These are phyloP conservation scores for Pogonophryne albipinna DNA, from an alignment of 2,797 vertebrate species.

Conservation along the genomic window DNA sequence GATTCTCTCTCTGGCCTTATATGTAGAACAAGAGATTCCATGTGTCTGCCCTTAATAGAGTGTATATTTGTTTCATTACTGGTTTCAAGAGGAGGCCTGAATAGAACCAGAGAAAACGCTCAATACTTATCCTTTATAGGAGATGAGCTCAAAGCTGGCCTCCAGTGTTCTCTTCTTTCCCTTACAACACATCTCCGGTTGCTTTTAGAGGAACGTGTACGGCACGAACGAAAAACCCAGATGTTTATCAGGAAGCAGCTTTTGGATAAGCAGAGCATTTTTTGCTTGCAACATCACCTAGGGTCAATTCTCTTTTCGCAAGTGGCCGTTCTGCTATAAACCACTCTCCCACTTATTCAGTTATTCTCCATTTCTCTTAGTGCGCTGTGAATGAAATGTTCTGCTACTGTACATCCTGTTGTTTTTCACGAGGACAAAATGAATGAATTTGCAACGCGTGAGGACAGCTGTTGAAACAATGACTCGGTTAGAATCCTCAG, in stretches of 20 bases:
- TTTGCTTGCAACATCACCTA: conserved; percentile 45
- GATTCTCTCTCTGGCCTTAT: conserved; percentile 13
- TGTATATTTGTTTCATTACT: conserved; percentile 24
- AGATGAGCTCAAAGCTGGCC: conserved; percentile 21
- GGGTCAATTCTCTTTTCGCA: conserved; percentile 42
- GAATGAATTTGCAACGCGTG: conserved; percentile 28
- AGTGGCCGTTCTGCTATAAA: conserved; percentile 37
- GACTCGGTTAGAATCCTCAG: conserved; percentile 28
- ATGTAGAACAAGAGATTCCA: conserved; percentile 19
- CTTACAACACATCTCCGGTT: conserved; percentile 31
- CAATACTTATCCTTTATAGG: conserved; percentile 21
- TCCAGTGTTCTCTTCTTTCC: conserved; percentile 12
- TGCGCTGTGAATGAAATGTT: conserved; percentile 42
- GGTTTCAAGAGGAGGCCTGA: conserved; percentile 29
- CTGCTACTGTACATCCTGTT: conserved; percentile 18
- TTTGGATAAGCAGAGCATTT: conserved; percentile 32
- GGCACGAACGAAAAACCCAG: conserved; percentile 44
- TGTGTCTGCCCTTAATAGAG: conserved; percentile 9
- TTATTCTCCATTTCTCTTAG: conserved; percentile 28
- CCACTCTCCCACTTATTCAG: conserved; percentile 31
- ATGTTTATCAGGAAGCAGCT: conserved; percentile 46
- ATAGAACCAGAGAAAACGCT: conserved; percentile 14
- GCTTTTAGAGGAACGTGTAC: conserved; percentile 28
- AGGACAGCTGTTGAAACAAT: conserved; percentile 56
- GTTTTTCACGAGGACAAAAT: conserved; percentile 54